Base-by-base conservation (phyloP, 2,888 invertebrate genomes). In the Aricia artaxerxes region DNA sequence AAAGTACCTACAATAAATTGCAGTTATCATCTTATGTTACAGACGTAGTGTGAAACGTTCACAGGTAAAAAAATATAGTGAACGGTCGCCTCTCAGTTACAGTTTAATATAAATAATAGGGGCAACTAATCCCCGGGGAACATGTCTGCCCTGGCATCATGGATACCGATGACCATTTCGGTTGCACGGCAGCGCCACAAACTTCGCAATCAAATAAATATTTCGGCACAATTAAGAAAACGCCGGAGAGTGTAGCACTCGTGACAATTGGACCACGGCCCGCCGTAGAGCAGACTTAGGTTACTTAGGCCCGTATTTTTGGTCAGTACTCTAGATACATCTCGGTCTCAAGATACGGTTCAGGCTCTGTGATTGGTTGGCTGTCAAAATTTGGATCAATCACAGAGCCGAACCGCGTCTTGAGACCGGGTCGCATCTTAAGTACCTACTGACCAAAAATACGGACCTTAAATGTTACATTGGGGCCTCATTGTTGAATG, bases 221-320 rank as follows among this genome's bases (percentile, higher is more conserved):
- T 94, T 94, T 94, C 93, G 94, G 94, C 93, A 94, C 94, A 94
- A 94, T 94, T 94, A 94, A 94, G 94, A 94, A 94, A 94, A 92
- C 92, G 92, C 91, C 92, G 91, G 88, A 91, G 92, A 91, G 92
- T 91, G 93, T 92, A 93, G 92, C 93, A 90, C 92, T 94, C 92
- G 93, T 93, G 93, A 93, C 92, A 92, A 89, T 88, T 90, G 88
- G 87, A 87, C 86, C 87, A 90, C 84, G 84, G 86, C 79, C 81
- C 78, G 79, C 87, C 77, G 84, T 92, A 86, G 93, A 93, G 93
- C 81, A 82, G 82, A 64, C 64, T 85, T 81, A 85, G 82, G 83
- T 80, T 79, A 76, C 81, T 83, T 24, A 24, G 24, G 24, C 24
- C 24, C 24, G 24, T 24, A 24, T 24, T 24, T 24, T 24, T 24